Conservation (phyloP, 2,797 vertebrate genomes). For the Luscinia megarhynchos region DNA sequence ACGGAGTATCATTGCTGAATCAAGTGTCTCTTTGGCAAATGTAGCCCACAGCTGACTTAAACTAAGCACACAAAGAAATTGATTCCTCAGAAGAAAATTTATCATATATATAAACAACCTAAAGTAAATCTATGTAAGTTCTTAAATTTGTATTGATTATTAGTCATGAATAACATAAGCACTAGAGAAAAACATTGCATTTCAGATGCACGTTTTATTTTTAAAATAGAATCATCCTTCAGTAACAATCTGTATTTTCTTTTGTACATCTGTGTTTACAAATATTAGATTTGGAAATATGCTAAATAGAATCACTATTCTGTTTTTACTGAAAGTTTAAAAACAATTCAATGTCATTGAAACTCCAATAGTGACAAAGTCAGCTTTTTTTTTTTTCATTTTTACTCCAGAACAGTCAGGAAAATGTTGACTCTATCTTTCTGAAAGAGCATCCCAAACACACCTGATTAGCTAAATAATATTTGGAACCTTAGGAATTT, state of each 20-base stretch:
- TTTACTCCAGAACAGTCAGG: neutral
- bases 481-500: neutral
- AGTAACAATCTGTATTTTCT: neutral
- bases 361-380: neutral
- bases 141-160: neutral
- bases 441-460: neutral
- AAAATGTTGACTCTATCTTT: neutral
- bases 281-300: neutral
- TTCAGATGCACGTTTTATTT: neutral
- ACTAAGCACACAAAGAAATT: neutral
- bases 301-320: neutral
- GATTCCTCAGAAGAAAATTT: neutral
- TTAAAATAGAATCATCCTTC: neutral
- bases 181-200: neutral
- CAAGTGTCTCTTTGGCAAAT: neutral
- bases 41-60: neutral
- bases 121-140: neutral
- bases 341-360: neutral
- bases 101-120: neutral
- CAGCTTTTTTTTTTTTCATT: neutral
- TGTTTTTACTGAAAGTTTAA: neutral
- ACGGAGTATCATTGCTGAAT: neutral
- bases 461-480: neutral
- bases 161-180: neutral
- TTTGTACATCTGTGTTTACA: neutral